Evolutionary conservation across 2,113 vertebrate genomes (phyloP).

Genomic region (Prunella fulvescens): DNA sequence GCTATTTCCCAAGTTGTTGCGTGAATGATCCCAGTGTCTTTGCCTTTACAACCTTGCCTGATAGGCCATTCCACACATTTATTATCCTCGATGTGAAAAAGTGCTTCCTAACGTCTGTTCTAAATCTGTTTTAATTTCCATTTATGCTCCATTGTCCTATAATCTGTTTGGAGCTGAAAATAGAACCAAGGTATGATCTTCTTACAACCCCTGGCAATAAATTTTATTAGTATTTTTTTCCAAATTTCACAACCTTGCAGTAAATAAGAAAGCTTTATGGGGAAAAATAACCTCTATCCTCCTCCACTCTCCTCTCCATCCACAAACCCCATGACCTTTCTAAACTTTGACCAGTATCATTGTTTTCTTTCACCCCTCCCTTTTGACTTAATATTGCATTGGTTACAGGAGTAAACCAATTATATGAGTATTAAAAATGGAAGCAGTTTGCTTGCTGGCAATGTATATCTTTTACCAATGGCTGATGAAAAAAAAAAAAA

Average conservation of each 20-base stretch:
- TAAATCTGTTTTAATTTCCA: conserved; percentile 70
- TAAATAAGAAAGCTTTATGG: conserved; percentile 62
- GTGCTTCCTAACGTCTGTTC: conserved; percentile 51
- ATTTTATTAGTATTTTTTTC: conserved; percentile 63
- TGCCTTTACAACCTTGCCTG: conserved; percentile 51
- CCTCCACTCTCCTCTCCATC: conserved; percentile 13
- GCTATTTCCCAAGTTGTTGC: conserved; percentile 33
- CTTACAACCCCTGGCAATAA: conserved; percentile 58
- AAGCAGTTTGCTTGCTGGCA: conserved; percentile 45
- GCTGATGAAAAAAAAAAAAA: conserved; percentile 60
- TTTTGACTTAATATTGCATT: conserved; percentile 45
- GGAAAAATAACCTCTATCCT: conserved; percentile 46
- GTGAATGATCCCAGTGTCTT: conserved; percentile 41
- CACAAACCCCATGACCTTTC: conserved; percentile 34
- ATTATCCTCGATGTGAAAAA: conserved; percentile 60
- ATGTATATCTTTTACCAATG: conserved; percentile 63
- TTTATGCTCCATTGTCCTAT: conserved; percentile 65
- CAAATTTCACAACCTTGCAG: conserved; percentile 56
- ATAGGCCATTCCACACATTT: conserved; percentile 58
- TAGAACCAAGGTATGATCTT: conserved; percentile 66
- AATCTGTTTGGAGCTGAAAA: conserved; percentile 65
- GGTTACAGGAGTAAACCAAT: conserved; percentile 71
- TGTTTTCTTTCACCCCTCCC: background rate
- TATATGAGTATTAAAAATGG: conserved; percentile 65
- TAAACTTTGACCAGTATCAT: conserved; percentile 38